Evolutionary conservation across 2,113 vertebrate species (phyloP).

Genomic region (Nettapus auritus): DNA sequence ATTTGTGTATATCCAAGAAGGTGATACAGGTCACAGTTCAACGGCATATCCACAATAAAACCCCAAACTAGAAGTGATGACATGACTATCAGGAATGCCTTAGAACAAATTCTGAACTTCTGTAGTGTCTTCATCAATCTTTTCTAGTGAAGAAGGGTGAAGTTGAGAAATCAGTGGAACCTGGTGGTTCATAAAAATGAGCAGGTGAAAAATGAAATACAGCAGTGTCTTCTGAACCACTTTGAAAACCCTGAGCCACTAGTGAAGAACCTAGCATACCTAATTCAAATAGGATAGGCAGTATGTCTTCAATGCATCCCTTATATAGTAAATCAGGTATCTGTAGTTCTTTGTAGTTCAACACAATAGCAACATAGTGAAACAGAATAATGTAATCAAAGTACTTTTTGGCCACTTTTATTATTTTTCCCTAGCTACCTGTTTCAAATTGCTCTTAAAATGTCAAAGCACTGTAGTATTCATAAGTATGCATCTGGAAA

Average conservation of each 20-base stretch:
- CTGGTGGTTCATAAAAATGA: not conserved
- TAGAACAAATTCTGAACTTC: not conserved
- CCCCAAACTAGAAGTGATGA: not conserved
- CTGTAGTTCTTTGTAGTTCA: not conserved
- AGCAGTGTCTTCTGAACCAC: not conserved
- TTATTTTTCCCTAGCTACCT: not conserved
- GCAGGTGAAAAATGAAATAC: not conserved
- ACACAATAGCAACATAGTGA: not conserved
- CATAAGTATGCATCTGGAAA: conserved; percentile 20
- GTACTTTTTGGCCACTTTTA: not conserved
- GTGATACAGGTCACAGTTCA: not conserved
- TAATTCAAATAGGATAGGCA: not conserved
- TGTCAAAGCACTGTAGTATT: not conserved
- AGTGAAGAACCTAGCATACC: not conserved
- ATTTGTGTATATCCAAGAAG: not conserved
- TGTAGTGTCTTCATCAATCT: not conserved
- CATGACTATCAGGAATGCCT: not conserved
- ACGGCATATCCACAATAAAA: not conserved
- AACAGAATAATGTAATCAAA: not conserved
- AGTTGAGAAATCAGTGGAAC: not conserved
- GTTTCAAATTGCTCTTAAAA: not conserved
- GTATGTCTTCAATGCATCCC: not conserved
- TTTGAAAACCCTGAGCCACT: not conserved
- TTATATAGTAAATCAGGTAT: not conserved
- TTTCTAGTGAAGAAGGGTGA: not conserved